These are phyloP conservation scores for Rhinopomastus cyanomelas DNA, from an alignment of 2,113 vertebrate genomes.

Conservation along the genomic window DNA sequence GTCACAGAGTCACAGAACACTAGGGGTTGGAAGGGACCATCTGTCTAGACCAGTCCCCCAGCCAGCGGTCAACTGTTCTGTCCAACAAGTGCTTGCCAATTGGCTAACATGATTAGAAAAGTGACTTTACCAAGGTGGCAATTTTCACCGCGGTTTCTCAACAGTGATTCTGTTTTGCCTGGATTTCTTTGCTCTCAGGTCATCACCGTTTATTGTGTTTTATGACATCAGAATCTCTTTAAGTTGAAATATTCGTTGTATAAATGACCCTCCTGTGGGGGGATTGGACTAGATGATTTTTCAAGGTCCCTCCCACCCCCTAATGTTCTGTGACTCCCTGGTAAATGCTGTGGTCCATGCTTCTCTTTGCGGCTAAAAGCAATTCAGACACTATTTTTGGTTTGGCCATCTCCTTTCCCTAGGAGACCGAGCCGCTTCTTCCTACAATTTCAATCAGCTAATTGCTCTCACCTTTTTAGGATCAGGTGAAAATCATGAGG, in stretches of 20 bases:
- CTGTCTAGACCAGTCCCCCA: too few relatives aligned
- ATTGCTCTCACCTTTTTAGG: neutral
- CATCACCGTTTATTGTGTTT: too few relatives aligned
- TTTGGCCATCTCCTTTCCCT: neutral
- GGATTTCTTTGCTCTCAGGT: neutral
- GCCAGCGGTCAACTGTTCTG: neutral
- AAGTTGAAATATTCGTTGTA: too few relatives aligned
- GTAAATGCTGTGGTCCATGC: neutral
- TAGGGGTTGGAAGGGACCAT: too few relatives aligned
- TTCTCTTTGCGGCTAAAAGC: neutral
- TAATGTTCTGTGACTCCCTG: too few relatives aligned
- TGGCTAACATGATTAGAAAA: neutral
- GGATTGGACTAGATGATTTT: too few relatives aligned
- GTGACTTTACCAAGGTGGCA: neutral
- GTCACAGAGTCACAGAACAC: too few relatives aligned
- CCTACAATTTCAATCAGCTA: neutral
- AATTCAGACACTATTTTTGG: neutral
- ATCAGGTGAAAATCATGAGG: neutral
- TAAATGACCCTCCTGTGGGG: too few relatives aligned
- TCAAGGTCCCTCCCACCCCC: too few relatives aligned
- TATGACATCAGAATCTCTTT: too few relatives aligned
- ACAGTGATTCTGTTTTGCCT: neutral
- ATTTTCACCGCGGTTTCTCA: neutral
- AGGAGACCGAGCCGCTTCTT: neutral
- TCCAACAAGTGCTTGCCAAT: neutral